Evolutionary conservation across 2,888 invertebrate genomes (phyloP), one percentile per base, ranked within the genome.

Genomic region (Caenorhabditis doughertyi): DNA sequence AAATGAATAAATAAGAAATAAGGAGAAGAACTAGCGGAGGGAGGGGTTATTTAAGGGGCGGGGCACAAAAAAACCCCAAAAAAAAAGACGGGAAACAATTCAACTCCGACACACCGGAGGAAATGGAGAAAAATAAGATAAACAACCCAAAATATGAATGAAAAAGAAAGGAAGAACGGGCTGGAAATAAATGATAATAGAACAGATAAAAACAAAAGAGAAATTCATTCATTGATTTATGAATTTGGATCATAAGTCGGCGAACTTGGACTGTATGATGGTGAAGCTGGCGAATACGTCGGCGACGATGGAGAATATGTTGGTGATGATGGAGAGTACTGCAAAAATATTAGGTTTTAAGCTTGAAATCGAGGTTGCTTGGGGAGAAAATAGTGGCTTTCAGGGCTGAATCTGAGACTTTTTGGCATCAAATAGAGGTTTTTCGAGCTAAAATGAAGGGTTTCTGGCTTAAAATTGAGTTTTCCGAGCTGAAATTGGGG

Each of bases 251-350:
- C 73, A 56, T 73, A 73, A 16, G 73, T 55, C 29, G 73, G 73
- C 55, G 73, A 73, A 44, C 64, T 72, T n/a, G 86, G 73, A 86
- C 95, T 95, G 92, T 96, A 96, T 5, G 0, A 95, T 4, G 93
- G 92, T 23, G 90, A 91, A 0, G 93, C 91, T 0, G 95, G 95
- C 1, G 96, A 95, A 83, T 95, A 94, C 91, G 93, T 95, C 0
- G 93, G 92, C 25, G 90, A 90, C 2, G 93, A 92, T 0, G 95
- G 95, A 1, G 95, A 95, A 83, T 95, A 94, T 16, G 62, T 68
- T 39, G 96, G 96, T 21, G 95, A 94, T 0, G 95, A 94, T 0
- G 95, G 95, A 0, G 95, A 95, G 90, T 95, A 96, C 47, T 64
- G 64, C 39, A 11, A 13, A 39, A 39, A 39, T 8, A 39, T 39